These are phyloP conservation scores for Bothrops jararaca DNA, from an alignment of 2,113 vertebrate species.

Conservation along the genomic window DNA sequence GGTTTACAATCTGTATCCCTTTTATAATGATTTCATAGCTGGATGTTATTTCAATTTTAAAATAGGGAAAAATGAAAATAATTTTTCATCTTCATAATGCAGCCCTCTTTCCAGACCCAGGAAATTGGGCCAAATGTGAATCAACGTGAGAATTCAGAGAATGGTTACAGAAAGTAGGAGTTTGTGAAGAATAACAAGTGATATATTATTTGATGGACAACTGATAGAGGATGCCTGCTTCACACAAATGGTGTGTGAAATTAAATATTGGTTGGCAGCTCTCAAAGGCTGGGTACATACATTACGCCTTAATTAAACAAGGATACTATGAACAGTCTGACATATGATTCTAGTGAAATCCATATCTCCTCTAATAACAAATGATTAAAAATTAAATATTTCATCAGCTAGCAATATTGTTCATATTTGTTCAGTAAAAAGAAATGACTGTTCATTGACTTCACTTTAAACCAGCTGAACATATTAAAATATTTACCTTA, in stretches of 20 bases:
- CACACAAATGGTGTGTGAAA: not conserved
- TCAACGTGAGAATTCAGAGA: not conserved
- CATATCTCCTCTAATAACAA: not conserved
- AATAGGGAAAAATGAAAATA: not conserved
- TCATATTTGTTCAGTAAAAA: not conserved
- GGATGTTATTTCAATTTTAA: not conserved
- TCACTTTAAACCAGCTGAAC: slow-evolving; percentile 7
- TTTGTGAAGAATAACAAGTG: not conserved
- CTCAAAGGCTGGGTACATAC: not conserved
- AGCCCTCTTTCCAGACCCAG: not conserved
- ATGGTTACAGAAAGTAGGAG: not conserved
- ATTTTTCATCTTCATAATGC: not conserved
- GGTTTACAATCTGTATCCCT: not conserved
- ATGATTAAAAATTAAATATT: slow-evolving; percentile 9
- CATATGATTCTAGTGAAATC: not conserved
- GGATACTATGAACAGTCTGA: not conserved
- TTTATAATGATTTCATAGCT: not conserved
- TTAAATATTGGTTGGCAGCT: not conserved
- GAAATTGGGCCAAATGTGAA: not conserved
- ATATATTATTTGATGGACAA: not conserved
- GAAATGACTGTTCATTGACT: slow-evolving; percentile 19
- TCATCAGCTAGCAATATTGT: not conserved
- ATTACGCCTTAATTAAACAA: not conserved
- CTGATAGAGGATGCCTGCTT: not conserved
- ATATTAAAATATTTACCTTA: slow-evolving; percentile 14